phyloP scores from a whole-genome alignment of 2,888 invertebrate species.

The Strigamia maritima region DNA sequence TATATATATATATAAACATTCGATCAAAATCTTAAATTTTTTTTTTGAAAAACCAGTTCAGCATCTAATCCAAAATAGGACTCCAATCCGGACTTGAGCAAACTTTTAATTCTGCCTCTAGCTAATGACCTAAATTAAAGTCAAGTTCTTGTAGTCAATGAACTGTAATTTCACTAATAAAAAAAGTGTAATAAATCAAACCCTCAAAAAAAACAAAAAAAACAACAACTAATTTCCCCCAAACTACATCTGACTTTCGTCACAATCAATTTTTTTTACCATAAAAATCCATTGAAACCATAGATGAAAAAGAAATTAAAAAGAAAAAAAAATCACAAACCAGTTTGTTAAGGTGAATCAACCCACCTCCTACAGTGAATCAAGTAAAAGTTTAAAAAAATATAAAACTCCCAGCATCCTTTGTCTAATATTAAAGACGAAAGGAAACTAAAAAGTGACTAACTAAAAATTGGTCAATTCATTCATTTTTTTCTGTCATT shows the following conservation, averaged over 20 bases:
- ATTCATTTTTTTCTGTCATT: not conserved
- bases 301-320: not conserved
- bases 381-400: not conserved
- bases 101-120: not conserved
- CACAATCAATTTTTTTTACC: not conserved
- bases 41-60: not conserved
- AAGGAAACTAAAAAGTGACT: not conserved
- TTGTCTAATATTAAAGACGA: not conserved
- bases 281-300: not conserved
- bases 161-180: not conserved
- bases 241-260: not conserved
- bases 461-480: not conserved
- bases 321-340: not conserved
- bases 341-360: constrained; percentile 18
- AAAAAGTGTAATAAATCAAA: not conserved
- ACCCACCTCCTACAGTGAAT: constrained; percentile 9
- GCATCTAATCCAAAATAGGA: not conserved
- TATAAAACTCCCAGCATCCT: not conserved
- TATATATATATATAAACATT: no score
- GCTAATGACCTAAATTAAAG: constrained; percentile 28
- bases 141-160: constrained; percentile 17
- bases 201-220: not conserved
- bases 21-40: no score
- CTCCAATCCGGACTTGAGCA: not conserved
- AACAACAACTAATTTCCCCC: no score